Base-by-base conservation (phyloP, 2,797 vertebrate species). In the Borostomias antarcticus region DNA sequence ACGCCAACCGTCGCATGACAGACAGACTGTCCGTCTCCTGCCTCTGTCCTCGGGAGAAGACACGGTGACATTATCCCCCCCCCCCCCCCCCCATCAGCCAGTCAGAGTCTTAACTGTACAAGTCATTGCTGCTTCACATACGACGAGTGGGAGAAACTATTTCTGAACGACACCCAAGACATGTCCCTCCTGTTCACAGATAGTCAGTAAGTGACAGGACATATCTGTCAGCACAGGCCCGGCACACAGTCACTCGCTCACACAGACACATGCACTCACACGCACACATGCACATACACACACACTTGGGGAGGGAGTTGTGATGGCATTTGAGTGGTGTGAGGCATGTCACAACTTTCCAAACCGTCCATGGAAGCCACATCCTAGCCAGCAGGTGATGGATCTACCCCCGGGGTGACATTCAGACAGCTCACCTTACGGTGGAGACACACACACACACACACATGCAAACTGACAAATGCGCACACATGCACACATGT, bases 191-290 rank as follows among this genome's bases (percentile, higher is more conserved):
- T 75, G 71, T 86, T 85, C 69, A 58, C 75, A 79, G 76, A 78
- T 61, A 75, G 75, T 82, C 81, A 74, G 82, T 70, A 78, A 76
- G 80, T 78, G 83, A 65, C 33, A 80, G 77, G 76, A 82, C 73
- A 66, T n/a, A 79, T 82, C 81, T 81, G 84, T 84, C 80, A 80
- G 75, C 78, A 80, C 82, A 71, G 70, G 79, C 72, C 84, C 15
- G 59, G 6, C 47, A 50, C 6, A 50, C 47, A 23, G n/a, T 2
- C 47, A 19, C 19, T 10, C 47, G 8, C 45, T 15, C 19, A 8
- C 37, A 25, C 58, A 63, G 25, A 62, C 63, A 72, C 60, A 23
- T 6, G 21, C 19, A 23, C 47, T 19, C n/a, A 10, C 47, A 50
- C 47, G 23, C 26, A 32, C 17, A 62, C 28, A 2, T 26, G 28